phyloP scores from a whole-genome alignment of 2,113 vertebrate genomes.

The Lophotis ruficrista region DNA sequence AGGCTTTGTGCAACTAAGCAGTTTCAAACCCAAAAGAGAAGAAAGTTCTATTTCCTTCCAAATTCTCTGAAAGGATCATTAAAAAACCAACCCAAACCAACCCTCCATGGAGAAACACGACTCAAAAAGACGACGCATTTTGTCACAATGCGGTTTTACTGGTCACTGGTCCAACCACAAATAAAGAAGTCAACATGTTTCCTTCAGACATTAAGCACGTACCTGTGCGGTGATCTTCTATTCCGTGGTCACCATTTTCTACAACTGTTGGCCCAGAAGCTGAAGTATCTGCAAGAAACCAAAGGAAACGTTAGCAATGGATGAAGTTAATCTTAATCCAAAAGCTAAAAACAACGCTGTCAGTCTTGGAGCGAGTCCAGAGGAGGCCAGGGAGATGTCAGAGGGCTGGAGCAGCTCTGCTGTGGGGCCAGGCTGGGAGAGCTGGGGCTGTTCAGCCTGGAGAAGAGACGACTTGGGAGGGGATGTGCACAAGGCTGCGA shows the following conservation, averaged over 20 bases:
- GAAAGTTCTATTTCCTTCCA: rapidly evolving
- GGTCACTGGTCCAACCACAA: background rate
- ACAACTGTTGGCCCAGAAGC: conserved; percentile 70
- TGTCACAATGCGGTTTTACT: background rate
- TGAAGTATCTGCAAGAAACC: conserved; percentile 58
- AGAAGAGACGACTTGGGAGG: no score
- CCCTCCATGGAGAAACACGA: background rate
- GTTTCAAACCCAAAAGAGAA: background rate
- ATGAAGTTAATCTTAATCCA: no score
- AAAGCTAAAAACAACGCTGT: no score
- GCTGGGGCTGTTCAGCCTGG: no score
- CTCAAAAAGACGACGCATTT: background rate
- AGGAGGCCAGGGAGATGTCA: no score
- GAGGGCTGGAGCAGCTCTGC: background rate
- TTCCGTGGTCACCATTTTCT: conserved; percentile 86
- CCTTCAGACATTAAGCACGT: background rate
- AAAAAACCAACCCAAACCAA: background rate
- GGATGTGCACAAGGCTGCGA: background rate
- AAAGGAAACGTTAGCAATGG: background rate
- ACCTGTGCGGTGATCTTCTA: conserved; percentile 70
- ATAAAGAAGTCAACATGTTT: rapidly evolving
- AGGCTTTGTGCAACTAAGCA: rapidly evolving
- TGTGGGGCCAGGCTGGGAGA: no score
- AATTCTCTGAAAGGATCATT: background rate
- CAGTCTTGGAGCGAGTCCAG: no score